Evolutionary conservation across 2,797 vertebrate genomes (phyloP).

Genomic region (Rhynchonycteris naso): DNA sequence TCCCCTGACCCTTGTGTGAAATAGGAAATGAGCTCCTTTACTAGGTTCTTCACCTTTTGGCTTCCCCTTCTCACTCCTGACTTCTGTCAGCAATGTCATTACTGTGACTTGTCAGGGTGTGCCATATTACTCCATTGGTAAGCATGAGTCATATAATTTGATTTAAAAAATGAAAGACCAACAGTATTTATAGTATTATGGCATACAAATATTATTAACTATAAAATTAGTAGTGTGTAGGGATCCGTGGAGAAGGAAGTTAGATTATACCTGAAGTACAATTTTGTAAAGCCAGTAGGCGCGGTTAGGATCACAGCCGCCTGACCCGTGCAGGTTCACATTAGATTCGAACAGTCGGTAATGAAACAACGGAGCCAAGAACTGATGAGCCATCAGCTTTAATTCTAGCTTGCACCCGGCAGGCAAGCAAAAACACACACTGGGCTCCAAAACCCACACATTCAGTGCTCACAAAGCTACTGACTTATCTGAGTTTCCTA

Average conservation of each 20-base stretch:
- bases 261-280: neutral
- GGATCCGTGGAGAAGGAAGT: neutral
- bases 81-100: neutral
- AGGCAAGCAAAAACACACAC: no score
- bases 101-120: neutral
- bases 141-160: neutral
- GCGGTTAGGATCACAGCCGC: no score
- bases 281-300: no score
- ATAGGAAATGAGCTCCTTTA: neutral
- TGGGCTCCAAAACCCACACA: no score
- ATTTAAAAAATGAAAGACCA: neutral
- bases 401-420: no score
- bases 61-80: neutral
- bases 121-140: neutral
- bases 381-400: no score
- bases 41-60: neutral
- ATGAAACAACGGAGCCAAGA: no score
- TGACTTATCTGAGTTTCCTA: no score
- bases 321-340: no score
- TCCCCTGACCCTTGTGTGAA: neutral
- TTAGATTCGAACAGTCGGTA: no score
- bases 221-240: neutral
- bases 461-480: no score
- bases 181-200: neutral
- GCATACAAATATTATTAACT: neutral